These are phyloP conservation scores for Zoanthus sansibaricus DNA, from an alignment of 92 coral and sea anemone species.

Conservation along the genomic window DNA sequence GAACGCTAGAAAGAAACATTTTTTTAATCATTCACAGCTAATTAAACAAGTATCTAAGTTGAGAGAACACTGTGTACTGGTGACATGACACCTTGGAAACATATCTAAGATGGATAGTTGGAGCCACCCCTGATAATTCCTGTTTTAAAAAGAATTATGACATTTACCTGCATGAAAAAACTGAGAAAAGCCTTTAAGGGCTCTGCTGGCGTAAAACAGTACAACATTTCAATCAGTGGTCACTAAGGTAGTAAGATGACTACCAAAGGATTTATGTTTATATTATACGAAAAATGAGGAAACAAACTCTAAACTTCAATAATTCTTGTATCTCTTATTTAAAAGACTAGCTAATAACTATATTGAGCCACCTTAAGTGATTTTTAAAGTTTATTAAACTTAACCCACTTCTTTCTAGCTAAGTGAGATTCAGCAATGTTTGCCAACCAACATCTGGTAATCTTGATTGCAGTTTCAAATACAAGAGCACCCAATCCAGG, in stretches of 20 bases:
- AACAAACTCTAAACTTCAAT: constrained; percentile 6
- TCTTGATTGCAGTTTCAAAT: too few species aligned
- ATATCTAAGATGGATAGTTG: background rate
- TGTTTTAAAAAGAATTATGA: background rate
- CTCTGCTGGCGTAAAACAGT: background rate
- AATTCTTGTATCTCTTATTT: background rate
- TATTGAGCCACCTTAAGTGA: constrained; percentile 8
- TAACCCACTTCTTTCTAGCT: constrained; percentile 8
- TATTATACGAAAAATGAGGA: background rate
- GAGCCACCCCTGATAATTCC: background rate
- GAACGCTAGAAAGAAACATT: constrained; percentile 32
- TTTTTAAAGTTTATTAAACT: background rate
- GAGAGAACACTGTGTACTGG: constrained; percentile 2
- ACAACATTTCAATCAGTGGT: constrained; percentile 2
- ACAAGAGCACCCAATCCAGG: background rate
- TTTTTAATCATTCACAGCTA: constrained; percentile 4
- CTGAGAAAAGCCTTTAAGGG: background rate
- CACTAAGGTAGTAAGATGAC: background rate
- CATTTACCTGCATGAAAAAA: background rate
- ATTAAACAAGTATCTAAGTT: background rate
- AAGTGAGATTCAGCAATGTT: background rate
- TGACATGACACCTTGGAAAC: constrained; percentile 4
- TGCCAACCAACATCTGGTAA: constrained; percentile 1
- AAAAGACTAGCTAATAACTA: background rate
- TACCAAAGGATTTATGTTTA: constrained; percentile 4